Base-by-base conservation (phyloP, 1,140 invertebrate genomes). In the Argopecten irradians region DNA sequence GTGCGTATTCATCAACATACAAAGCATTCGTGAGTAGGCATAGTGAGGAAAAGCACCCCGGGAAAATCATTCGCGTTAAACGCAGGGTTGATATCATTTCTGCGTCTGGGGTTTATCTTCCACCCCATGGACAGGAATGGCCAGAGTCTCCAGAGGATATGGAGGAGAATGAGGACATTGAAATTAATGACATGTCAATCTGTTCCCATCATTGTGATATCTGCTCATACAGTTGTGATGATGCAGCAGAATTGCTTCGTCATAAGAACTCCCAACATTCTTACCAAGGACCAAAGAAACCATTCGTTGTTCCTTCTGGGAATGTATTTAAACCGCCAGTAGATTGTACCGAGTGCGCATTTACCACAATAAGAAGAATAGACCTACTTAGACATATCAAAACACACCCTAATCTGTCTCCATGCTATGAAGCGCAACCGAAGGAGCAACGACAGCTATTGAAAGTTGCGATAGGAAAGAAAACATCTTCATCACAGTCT, bases 151-250 rank as follows among this genome's bases (percentile, higher is more conserved):
- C 55, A 16, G 55, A 71, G 2, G 55, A 71, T 16, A 71, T 71
- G n/a, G 55, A 71, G 22, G 55, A 71, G 7, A 22, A 22, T 71
- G 55, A 71, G 28, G 55, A 71, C n/a, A 28, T 71, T 11, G 55
- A 71, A 8, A n/a, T 71, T 71, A 28, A 36, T 82, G 84, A 88
- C 41, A 43, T 85, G 16, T 88, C 87, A 36, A 88, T 90, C 46
- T 87, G 87, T 83, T 87, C 84, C 41, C 85, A 86, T 35, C 89
- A 90, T 71, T 90, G 89, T 88, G 89, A 90, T 85, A 46, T 83
- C 32, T 90, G 89, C 71, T 46, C 89, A 34, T 90, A 88, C 33
- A 90, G 89, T 82, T 88, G 87, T 87, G 83, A 84, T 33, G 46
- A 88, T 34, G 14, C 84, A 13, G 41, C 82, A n/a, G 85, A 34